A percentile compares a stretch with the other conserved stretches of the same genome.
Evolutionary conservation across 2,113 vertebrate genomes (phyloP).

Genomic region (Rhipidura dahli): DNA sequence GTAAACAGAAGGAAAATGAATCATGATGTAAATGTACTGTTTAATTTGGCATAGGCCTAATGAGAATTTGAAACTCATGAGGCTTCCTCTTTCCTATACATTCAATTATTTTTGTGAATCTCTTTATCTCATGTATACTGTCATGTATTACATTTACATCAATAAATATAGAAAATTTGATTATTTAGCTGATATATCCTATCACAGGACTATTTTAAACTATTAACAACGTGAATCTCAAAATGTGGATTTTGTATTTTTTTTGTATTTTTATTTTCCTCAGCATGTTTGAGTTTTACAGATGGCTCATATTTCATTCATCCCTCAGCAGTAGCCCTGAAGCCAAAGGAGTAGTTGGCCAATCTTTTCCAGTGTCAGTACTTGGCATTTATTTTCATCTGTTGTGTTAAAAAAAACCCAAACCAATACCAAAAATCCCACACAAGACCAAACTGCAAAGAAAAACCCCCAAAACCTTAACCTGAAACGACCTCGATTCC

Average conservation of each 20-base stretch:
- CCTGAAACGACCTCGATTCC: neutral
- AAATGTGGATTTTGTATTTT: constrained; percentile 12
- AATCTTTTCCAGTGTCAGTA: neutral
- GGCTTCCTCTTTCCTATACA: neutral
- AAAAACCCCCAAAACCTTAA: neutral
- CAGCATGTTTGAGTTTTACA: constrained; percentile 37
- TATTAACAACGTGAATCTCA: constrained; percentile 22
- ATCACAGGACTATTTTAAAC: constrained; percentile 32
- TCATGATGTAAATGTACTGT: neutral
- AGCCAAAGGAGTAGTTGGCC: neutral
- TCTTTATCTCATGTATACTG: constrained; percentile 2
- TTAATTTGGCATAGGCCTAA: neutral
- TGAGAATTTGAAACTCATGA: neutral
- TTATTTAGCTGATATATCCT: constrained; percentile 24
- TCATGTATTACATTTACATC: neutral
- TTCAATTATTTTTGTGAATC: neutral
- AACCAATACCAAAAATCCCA: neutral
- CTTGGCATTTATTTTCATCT: constrained; percentile 34
- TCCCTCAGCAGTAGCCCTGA: neutral
- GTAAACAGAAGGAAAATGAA: neutral
- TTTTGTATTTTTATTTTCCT: neutral
- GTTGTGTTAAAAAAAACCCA: neutral
- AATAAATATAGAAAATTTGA: constrained; percentile 12
- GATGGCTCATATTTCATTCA: neutral
- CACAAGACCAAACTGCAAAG: neutral